These are phyloP conservation scores for Apis florea DNA, from an alignment of 1,140 invertebrate genomes.

Conservation along the genomic window DNA sequence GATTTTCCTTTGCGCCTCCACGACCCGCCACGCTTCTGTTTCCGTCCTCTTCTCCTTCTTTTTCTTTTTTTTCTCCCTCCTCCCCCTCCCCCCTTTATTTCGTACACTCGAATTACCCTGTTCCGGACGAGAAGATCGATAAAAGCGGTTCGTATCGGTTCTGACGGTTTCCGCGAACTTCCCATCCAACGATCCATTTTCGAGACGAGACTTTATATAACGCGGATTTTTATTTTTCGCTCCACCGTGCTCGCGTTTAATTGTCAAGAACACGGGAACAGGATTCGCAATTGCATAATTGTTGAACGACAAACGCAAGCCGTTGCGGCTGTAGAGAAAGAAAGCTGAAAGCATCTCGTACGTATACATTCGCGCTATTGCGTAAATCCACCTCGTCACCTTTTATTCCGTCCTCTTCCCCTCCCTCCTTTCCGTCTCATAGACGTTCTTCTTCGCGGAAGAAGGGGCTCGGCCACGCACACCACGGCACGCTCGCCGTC, in stretches of 20 bases:
- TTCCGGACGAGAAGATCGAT: constrained; percentile 24
- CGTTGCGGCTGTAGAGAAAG: neutral
- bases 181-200: neutral
- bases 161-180: neutral
- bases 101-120: constrained; percentile 1
- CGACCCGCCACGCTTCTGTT: constrained; percentile 4
- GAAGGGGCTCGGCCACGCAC: neutral
- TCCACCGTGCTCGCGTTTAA: neutral
- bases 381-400: constrained; percentile 40
- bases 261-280: neutral
- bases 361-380: constrained; percentile 3
- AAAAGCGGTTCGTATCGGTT: neutral
- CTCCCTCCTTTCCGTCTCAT: constrained; percentile 5
- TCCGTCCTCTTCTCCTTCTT: constrained; percentile 14
- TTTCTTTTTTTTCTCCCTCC: too few species aligned
- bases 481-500: neutral
- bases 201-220: neutral
- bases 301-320: neutral
- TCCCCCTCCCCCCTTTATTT: too few species aligned
- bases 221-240: too few species aligned
- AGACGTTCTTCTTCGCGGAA: constrained; percentile 16
- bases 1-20: constrained; percentile 35
- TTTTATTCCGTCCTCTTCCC: constrained; percentile 19
- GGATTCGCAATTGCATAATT: neutral
- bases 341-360: neutral